These are phyloP conservation scores for Heterodera filipjevi DNA, from an alignment of 2,888 invertebrate genomes.

Conservation along the genomic window DNA sequence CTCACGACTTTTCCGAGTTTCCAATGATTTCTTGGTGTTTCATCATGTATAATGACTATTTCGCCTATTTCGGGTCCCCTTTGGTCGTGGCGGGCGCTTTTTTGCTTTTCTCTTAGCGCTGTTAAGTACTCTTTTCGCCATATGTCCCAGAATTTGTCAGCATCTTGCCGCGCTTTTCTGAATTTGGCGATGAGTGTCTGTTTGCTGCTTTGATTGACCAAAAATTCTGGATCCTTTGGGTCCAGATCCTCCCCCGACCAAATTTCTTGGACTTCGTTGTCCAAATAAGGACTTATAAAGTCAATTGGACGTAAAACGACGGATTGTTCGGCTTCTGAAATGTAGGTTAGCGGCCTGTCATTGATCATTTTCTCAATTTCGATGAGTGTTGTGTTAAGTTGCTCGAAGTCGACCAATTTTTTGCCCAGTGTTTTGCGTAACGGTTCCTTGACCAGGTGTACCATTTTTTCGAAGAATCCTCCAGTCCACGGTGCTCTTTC, in stretches of 20 bases:
- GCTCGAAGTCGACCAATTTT: neutral
- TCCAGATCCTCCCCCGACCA: neutral
- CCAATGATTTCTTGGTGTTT: neutral
- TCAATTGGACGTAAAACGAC: constrained; percentile 35
- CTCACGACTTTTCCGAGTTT: constrained; percentile 1
- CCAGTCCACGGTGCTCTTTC: constrained; percentile 33
- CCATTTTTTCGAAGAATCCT: constrained; percentile 30
- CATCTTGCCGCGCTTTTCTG: neutral
- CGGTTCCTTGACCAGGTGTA: constrained; percentile 25
- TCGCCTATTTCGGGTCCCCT: constrained; percentile 24
- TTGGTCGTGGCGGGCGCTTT: neutral
- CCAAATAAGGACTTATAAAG: constrained; percentile 27
- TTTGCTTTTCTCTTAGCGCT: constrained; percentile 21
- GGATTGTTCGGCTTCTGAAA: constrained; percentile 47
- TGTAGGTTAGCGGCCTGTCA: constrained; percentile 63
- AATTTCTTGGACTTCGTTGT: constrained; percentile 3
- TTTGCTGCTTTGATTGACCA: constrained; percentile 7
- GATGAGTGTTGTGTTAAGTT: constrained; percentile 39
- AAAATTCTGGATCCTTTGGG: constrained; percentile 22
- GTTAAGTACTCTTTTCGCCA: constrained; percentile 31
- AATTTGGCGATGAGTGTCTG: constrained; percentile 21
- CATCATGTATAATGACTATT: constrained; percentile 24
- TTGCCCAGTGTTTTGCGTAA: constrained; percentile 28
- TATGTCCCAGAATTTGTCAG: constrained; percentile 12
- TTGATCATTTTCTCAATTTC: constrained; percentile 62